Conservation (phyloP, 2,888 invertebrate genomes). For the Nomada ferruginata region DNA sequence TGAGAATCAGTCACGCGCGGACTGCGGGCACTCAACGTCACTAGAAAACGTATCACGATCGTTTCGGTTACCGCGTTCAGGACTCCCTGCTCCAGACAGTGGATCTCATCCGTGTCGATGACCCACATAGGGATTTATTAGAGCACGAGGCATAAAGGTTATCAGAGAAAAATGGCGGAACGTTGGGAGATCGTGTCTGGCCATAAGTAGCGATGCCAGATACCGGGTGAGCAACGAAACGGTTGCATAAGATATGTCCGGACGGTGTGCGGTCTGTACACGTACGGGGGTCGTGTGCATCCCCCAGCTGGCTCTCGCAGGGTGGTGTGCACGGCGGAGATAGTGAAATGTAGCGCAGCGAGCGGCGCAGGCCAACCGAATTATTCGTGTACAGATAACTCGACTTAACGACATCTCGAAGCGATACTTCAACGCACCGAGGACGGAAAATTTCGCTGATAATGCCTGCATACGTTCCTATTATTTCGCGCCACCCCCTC, state of each 20-base stretch:
- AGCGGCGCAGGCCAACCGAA: slow-evolving; percentile 43
- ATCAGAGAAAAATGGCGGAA: slow-evolving; percentile 72
- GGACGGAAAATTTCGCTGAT: slow-evolving; percentile 63
- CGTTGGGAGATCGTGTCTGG: slow-evolving; percentile 77
- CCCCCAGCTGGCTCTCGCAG: slow-evolving; percentile 37
- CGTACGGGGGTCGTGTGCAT: slow-evolving; percentile 22
- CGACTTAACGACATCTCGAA: slow-evolving; percentile 72
- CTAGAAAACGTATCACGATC: background rate
- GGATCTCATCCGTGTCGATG: slow-evolving; percentile 60
- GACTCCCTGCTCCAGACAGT: too few species aligned
- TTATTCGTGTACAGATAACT: slow-evolving; percentile 74
- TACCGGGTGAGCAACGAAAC: slow-evolving; percentile 62
- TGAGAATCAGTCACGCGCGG: too few species aligned
- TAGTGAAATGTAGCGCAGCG: slow-evolving; percentile 66
- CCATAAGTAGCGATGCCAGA: slow-evolving; percentile 80
- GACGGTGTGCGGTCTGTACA: slow-evolving; percentile 10
- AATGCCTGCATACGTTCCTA: slow-evolving; percentile 55
- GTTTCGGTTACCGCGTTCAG: too few species aligned
- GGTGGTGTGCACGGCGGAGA: slow-evolving; percentile 67
- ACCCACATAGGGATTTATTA: slow-evolving; percentile 77
- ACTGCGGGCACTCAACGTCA: too few species aligned
- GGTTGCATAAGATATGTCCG: slow-evolving; percentile 69
- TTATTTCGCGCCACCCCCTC: slow-evolving; percentile 41
- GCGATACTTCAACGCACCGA: slow-evolving; percentile 64
- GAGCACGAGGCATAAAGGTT: slow-evolving; percentile 74